A percentile compares a stretch with the other conserved stretches of the same genome.
Evolutionary conservation across 2,888 invertebrate genomes (phyloP).

Genomic region (Cheilosia urbana): DNA sequence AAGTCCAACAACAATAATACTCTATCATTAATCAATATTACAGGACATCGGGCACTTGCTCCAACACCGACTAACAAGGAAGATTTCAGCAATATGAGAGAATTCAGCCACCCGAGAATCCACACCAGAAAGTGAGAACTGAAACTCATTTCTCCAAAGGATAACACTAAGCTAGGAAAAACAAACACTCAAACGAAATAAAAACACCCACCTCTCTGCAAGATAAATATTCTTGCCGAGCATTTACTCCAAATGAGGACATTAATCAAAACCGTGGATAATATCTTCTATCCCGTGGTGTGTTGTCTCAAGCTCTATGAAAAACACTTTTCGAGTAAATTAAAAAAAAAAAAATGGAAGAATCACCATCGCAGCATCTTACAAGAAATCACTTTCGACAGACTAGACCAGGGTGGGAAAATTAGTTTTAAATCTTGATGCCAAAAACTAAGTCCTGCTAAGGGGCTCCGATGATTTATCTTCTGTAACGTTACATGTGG

Average conservation of each 20-base stretch:
- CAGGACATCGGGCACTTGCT: slow-evolving; percentile 41
- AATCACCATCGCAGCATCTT: background rate
- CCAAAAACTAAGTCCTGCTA: slow-evolving; percentile 22
- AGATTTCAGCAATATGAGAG: background rate
- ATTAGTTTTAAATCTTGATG: slow-evolving; percentile 32
- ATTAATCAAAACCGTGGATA: slow-evolving; percentile 71
- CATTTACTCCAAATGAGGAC: slow-evolving; percentile 63
- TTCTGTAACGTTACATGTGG: background rate
- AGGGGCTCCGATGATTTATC: slow-evolving; percentile 53
- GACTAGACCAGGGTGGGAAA: slow-evolving; percentile 27
- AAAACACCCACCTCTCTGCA: slow-evolving; percentile 11
- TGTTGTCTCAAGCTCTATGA: slow-evolving; percentile 4
- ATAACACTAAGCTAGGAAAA: slow-evolving; percentile 50
- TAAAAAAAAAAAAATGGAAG: slow-evolving; percentile 22
- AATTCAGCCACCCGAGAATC: background rate
- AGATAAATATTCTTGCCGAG: slow-evolving; percentile 55
- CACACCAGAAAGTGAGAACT: slow-evolving; percentile 24
- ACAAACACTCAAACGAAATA: slow-evolving; percentile 18
- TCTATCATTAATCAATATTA: background rate
- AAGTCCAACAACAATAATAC: background rate
- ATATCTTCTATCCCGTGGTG: slow-evolving; percentile 15
- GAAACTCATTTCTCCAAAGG: slow-evolving; percentile 32
- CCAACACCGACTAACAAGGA: background rate
- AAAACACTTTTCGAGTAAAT: slow-evolving; percentile 26
- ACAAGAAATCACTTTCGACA: slow-evolving; percentile 43